Conservation (phyloP, 2,113 vertebrate species). For the Bubo bubo region DNA sequence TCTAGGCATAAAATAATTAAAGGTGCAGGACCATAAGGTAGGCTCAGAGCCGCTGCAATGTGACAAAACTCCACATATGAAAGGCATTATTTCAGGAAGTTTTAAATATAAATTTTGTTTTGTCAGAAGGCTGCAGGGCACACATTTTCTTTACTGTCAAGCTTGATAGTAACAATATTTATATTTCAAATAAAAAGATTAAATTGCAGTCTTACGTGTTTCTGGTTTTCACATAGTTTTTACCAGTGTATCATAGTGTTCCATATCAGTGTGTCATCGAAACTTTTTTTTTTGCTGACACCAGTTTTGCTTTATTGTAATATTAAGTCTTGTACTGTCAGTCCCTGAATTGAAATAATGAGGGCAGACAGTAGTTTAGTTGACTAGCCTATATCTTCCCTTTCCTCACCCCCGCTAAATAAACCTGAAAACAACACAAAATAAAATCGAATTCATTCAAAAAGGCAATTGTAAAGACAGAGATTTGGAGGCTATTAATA, state of each 20-base stretch:
- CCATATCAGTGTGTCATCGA: conserved; percentile 69
- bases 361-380: conserved; percentile 63
- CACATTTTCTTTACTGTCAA: conserved; percentile 89
- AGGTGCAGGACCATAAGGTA: conserved; percentile 81
- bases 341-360: conserved; percentile 74
- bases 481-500: neutral
- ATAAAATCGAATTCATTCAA: neutral
- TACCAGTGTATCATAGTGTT: conserved; percentile 78
- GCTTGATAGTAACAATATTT: conserved; percentile 89
- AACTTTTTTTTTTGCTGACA: conserved; percentile 76
- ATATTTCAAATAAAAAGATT: conserved; percentile 89
- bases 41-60: conserved; percentile 76
- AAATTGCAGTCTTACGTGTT: conserved; percentile 84
- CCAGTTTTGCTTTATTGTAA: conserved; percentile 79
- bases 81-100: conserved; percentile 88
- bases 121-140: conserved; percentile 86
- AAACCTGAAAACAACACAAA: conserved; percentile 5
- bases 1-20: conserved; percentile 93
- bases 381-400: conserved; percentile 35
- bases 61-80: conserved; percentile 84
- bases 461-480: neutral
- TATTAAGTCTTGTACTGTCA: conserved; percentile 79
- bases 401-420: neutral
- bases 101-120: conserved; percentile 90
- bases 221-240: conserved; percentile 77